Conservation (phyloP, 2,113 vertebrate species). For the Rana temporaria region DNA sequence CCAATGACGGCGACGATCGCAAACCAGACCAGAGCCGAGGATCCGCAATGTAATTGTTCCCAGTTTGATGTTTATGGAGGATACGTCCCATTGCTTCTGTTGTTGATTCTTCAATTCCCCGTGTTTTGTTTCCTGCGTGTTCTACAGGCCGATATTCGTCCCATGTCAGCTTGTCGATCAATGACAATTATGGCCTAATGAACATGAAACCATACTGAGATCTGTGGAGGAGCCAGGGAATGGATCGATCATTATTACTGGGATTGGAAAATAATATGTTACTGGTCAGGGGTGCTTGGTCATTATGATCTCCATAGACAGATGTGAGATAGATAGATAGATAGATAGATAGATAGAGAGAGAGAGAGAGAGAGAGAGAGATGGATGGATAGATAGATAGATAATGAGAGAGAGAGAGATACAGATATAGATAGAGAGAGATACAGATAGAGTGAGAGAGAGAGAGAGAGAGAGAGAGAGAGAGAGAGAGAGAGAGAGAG, state of each 20-base stretch:
- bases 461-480: no score
- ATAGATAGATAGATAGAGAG: no score
- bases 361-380: no score
- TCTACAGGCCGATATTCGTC: background rate
- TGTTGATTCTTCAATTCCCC: slow-evolving; percentile 61
- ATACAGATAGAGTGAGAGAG: no score
- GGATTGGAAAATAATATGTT: slow-evolving; percentile 59
- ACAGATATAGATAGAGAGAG: no score
- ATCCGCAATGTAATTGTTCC: slow-evolving; percentile 54
- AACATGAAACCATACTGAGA: slow-evolving; percentile 74
- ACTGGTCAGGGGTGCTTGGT: slow-evolving; percentile 21
- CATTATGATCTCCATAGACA: no score
- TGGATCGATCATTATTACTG: slow-evolving; percentile 66
- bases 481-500: no score
- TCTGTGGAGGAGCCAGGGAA: slow-evolving; percentile 69
- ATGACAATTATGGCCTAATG: slow-evolving; percentile 82
- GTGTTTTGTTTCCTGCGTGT: slow-evolving; percentile 41
- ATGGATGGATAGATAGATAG: no score
- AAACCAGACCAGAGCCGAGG: slow-evolving; percentile 64
- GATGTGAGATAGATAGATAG: no score
- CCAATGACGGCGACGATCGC: slow-evolving; percentile 58
- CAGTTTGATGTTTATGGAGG: slow-evolving; percentile 66
- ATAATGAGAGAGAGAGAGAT: no score
- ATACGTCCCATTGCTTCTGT: slow-evolving; percentile 62
- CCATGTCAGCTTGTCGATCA: slow-evolving; percentile 73